phyloP scores from a whole-genome alignment of 2,113 vertebrate genomes.

The Scomber colias region DNA sequence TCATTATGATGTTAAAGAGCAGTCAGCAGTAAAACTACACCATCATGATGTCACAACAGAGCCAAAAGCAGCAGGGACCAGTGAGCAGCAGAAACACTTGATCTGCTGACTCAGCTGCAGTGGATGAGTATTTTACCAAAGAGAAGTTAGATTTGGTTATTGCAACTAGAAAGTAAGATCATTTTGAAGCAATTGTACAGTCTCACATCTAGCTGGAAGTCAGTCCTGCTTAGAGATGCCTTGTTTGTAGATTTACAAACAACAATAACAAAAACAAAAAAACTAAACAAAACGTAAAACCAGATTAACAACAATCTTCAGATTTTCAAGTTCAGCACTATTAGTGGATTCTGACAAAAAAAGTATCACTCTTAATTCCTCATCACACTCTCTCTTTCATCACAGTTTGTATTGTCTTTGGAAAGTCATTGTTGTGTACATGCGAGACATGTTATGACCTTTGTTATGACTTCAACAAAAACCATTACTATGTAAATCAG shows the following conservation, averaged over 20 bases:
- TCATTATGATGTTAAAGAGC: constrained; percentile 16
- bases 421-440: constrained; percentile 18
- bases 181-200: not conserved
- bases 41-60: constrained; percentile 30
- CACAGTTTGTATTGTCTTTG: not conserved
- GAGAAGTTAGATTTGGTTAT: not conserved
- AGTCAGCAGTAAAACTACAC: constrained; percentile 11
- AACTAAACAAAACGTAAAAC: not conserved
- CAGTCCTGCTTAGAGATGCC: not conserved
- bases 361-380: not conserved
- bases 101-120: constrained; percentile 28
- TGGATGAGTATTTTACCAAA: not conserved
- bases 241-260: not conserved
- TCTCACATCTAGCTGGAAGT: not conserved
- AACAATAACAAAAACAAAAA: not conserved
- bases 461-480: constrained; percentile 19
- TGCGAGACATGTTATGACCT: not conserved
- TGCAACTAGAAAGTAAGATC: constrained; percentile 6
- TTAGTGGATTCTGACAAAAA: not conserved
- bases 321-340: not conserved
- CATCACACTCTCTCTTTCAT: not conserved
- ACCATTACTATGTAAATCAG: not conserved
- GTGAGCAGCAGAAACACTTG: not conserved
- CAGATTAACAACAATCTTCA: not conserved
- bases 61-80: not conserved